Evolutionary conservation across 2,113 vertebrate species (phyloP).

Genomic region (Dendropsophus ebraccatus): DNA sequence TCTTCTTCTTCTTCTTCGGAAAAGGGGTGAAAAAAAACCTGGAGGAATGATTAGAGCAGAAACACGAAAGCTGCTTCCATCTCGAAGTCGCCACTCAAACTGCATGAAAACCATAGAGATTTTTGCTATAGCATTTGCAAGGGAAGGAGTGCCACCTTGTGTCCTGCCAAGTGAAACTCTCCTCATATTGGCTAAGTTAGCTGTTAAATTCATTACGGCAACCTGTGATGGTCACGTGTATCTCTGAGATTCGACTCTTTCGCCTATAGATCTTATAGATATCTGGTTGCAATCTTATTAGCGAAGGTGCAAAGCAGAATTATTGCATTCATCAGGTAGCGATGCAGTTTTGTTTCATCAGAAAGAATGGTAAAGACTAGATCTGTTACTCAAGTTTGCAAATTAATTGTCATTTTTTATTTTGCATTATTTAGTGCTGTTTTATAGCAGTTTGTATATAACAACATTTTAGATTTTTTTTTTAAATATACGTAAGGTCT

Average conservation of each 20-base stretch:
- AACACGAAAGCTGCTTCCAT: slow-evolving; percentile 57
- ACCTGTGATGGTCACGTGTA: not conserved
- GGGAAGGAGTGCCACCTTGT: slow-evolving; percentile 55
- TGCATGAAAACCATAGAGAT: slow-evolving; percentile 60
- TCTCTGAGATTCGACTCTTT: not conserved
- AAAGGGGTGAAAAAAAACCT: slow-evolving; percentile 28
- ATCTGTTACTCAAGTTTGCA: not conserved
- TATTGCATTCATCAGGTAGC: not conserved
- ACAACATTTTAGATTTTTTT: too few relatives aligned
- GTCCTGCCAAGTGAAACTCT: slow-evolving; percentile 4
- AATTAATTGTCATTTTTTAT: not conserved
- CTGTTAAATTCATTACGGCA: not conserved
- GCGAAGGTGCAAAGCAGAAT: not conserved
- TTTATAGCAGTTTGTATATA: too few relatives aligned
- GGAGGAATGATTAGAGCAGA: slow-evolving; percentile 56
- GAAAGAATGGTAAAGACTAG: not conserved
- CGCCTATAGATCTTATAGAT: not conserved
- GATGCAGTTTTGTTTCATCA: not conserved
- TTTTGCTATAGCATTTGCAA: slow-evolving; percentile 41
- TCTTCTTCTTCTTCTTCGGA: slow-evolving; percentile 3
- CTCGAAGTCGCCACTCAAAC: slow-evolving; percentile 57
- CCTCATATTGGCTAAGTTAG: not conserved
- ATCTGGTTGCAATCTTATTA: not conserved
- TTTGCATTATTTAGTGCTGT: too few relatives aligned
- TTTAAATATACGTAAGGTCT: too few relatives aligned